Evolutionary conservation across 2,888 invertebrate species (phyloP).

Genomic region (Drepanosiphum platanoidis): DNA sequence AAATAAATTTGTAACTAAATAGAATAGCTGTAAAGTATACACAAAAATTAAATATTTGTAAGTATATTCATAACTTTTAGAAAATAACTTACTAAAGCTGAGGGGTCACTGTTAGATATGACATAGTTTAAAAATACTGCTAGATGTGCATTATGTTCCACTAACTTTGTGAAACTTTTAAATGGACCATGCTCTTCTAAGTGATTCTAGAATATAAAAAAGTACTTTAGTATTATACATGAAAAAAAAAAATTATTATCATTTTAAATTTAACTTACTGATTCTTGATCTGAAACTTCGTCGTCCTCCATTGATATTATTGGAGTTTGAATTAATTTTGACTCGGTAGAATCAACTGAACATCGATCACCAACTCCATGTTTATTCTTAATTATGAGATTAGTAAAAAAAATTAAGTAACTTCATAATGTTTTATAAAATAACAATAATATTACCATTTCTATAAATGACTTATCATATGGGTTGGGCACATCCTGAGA

Average conservation of each 20-base stretch:
- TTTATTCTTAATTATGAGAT: constrained; percentile 28
- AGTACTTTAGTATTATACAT: background rate
- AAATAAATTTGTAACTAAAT: constrained; percentile 91
- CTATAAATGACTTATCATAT: constrained; percentile 14
- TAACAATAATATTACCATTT: constrained; percentile 33
- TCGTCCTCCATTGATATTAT: constrained; percentile 97
- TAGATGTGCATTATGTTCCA: constrained; percentile 88
- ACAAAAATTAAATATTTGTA: constrained; percentile 61
- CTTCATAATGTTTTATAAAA: background rate
- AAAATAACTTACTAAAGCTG: constrained; percentile 72
- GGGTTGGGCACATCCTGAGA: constrained; percentile 41
- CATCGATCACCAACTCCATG: constrained; percentile 25
- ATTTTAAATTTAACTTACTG: constrained; percentile 69
- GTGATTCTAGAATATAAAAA: constrained; percentile 72
- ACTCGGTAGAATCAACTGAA: constrained; percentile 62
- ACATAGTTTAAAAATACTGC: constrained; percentile 95
- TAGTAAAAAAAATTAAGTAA: background rate
- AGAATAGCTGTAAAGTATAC: constrained; percentile 78
- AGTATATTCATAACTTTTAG: constrained; percentile 5
- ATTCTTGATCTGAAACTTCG: constrained; percentile 87
- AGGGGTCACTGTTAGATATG: constrained; percentile 83
- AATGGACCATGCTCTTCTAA: constrained; percentile 90
- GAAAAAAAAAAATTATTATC: background rate
- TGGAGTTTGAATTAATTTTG: constrained; percentile 73
- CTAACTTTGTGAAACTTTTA: constrained; percentile 81